phyloP scores from a whole-genome alignment of 2,113 vertebrate species.

The Ctenodactylus gundi region DNA sequence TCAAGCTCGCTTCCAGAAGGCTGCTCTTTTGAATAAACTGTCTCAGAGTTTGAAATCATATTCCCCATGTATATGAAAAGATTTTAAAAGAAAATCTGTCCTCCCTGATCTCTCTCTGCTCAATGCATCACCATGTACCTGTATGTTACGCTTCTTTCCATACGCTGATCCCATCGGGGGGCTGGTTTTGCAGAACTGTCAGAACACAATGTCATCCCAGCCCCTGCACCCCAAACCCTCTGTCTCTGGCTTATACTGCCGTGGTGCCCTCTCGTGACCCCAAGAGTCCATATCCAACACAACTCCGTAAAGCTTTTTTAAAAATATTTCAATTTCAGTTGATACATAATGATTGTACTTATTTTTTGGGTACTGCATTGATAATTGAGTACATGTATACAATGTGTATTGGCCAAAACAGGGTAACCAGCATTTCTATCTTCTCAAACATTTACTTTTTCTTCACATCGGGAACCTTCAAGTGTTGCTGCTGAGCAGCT shows the following conservation, averaged over 20 bases:
- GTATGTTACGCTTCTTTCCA: neutral
- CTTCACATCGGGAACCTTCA: neutral
- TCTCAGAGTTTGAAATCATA: neutral
- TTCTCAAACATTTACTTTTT: neutral
- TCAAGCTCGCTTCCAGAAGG: neutral
- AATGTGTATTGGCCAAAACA: neutral
- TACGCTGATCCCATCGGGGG: neutral
- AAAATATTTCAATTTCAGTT: neutral
- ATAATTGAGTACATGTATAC: neutral
- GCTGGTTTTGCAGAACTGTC: neutral
- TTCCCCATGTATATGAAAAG: neutral
- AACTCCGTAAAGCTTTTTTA: neutral
- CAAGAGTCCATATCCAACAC: neutral
- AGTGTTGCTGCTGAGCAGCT: neutral
- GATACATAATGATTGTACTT: neutral
- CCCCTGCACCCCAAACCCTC: fast-evolving
- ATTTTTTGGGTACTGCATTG: too few relatives aligned
- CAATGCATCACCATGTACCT: neutral
- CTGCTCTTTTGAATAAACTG: neutral
- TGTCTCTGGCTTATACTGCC: neutral
- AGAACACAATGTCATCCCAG: fast-evolving
- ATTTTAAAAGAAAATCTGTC: neutral
- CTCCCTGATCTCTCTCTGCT: too few relatives aligned
- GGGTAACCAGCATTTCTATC: neutral
- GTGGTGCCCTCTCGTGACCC: neutral